These are phyloP conservation scores for Melanotaenia parkinsoni DNA, from an alignment of 2,797 vertebrate species.

Conservation along the genomic window DNA sequence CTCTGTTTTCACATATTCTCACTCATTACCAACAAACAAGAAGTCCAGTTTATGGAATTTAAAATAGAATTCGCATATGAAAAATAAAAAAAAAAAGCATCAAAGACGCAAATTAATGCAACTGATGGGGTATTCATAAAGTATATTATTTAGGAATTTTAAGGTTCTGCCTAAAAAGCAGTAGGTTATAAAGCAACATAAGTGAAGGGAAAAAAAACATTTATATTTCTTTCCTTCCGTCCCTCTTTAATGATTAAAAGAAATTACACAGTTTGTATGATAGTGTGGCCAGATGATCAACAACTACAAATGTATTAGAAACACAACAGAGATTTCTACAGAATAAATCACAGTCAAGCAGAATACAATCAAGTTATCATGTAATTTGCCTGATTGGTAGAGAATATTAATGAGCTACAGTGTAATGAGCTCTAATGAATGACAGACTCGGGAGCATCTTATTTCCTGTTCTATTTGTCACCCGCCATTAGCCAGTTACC, in stretches of 20 bases:
- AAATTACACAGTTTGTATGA: conserved; percentile 31
- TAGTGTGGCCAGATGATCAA: conserved; percentile 66
- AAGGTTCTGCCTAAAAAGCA: background rate
- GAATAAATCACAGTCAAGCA: conserved; percentile 60
- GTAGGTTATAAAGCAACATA: conserved; percentile 3
- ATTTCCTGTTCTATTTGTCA: conserved; percentile 74
- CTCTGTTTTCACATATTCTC: conserved; percentile 24
- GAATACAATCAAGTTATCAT: conserved; percentile 62
- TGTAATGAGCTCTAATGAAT: conserved; percentile 74
- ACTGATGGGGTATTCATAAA: background rate
- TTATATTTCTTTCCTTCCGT: conserved; percentile 19
- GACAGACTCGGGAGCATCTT: conserved; percentile 58
- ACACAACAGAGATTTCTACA: conserved; percentile 47
- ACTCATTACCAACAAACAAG: conserved; percentile 33
- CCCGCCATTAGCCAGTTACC: conserved; percentile 64
- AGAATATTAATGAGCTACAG: conserved; percentile 76
- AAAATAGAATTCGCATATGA: conserved; percentile 20
- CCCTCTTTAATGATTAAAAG: conserved; percentile 52
- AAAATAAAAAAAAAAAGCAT: conserved; percentile 3
- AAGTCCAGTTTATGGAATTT: conserved; percentile 3
- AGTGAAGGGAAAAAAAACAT: background rate
- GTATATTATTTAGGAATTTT: background rate
- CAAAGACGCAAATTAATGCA: conserved; percentile 13
- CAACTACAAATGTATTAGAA: conserved; percentile 58
- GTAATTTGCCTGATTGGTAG: conserved; percentile 78